Evolutionary conservation across 2,797 vertebrate species (phyloP), one percentile per base, ranked within the genome.

Genomic region (Oophaga sylvatica): DNA sequence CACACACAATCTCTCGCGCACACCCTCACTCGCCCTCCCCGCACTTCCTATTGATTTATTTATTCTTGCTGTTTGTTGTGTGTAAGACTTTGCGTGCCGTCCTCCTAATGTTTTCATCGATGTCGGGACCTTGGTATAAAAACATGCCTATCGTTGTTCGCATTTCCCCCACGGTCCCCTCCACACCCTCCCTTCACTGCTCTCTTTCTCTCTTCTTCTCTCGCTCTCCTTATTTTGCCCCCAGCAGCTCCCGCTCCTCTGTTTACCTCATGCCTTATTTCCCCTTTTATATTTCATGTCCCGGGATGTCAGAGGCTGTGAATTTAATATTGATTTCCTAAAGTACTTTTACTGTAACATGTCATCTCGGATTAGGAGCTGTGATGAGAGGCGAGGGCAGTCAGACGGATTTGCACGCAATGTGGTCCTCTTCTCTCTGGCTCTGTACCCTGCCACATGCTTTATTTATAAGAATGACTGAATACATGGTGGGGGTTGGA

Each of bases 271-370:
- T 88, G 93, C 94, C 93, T 97, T 97, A 96, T 96, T 89, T 96
- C 96, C 95, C 93, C 93, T 94, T 95, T 96, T 96, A 96, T 96
- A 95, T 96, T 97, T 95, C 95, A 96, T 96, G 95, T 96, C 94
- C 95, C 94, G 94, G 90, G 93, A 96, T 97, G 97, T 97, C 96
- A 96, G 95, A 96, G 95, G 93, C 95, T 97, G 96, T 97, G 97
- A 97, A 97, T 98, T 96, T 97, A 97, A 97, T 98, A 98, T 99
- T 98, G 97, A 99, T 97, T 97, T 96, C 94, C 96, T 98, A 97
- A 98, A 98, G 97, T 98, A 97, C 96, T 98, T 98, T 99, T 96
- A 96, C 96, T 98, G 97, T 97, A 98, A 98, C 96, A 96, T 97
- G 98, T 98, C 98, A 96, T 94, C 94, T 95, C 91, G 56, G 75